Percentiles rank a stretch among this genome's conserved stretches.
Evolutionary conservation across 2,797 vertebrate species (phyloP).

Genomic region (Danionella dracula): DNA sequence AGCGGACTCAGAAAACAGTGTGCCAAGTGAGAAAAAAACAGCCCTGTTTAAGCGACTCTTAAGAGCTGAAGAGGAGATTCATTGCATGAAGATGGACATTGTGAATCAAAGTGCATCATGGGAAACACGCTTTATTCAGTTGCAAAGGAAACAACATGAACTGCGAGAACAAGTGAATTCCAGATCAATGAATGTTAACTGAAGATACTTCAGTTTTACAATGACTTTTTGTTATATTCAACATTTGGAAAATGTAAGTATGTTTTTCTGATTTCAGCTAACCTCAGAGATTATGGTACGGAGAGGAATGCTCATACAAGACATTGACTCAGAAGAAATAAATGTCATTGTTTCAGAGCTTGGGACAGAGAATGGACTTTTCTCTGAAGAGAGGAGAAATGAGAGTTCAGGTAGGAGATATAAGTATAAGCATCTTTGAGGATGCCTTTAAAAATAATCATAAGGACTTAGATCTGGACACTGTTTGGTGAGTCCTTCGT

Average conservation of each 20-base stretch:
- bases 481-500: too few relatives aligned
- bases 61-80: constrained; percentile 70
- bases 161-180: constrained; percentile 54
- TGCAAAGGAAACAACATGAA: constrained; percentile 67
- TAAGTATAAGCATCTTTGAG: too few relatives aligned
- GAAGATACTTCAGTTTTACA: too few relatives aligned
- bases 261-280: constrained; percentile 42
- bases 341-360: constrained; percentile 39
- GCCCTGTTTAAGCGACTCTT: constrained; percentile 61
- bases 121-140: constrained; percentile 64
- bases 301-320: constrained; percentile 37
- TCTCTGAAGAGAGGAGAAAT: constrained; percentile 53
- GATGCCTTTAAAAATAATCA: too few relatives aligned
- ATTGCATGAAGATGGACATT: constrained; percentile 68
- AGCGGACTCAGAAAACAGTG: constrained; percentile 40
- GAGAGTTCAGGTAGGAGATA: constrained; percentile 8
- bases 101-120: constrained; percentile 64
- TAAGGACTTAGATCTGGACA: too few relatives aligned
- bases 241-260: not conserved
- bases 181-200: not conserved
- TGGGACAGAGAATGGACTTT: constrained; percentile 49
- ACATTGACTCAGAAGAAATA: not conserved
- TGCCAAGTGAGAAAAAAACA: constrained; percentile 49
- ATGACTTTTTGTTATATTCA: too few relatives aligned
- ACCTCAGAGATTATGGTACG: constrained; percentile 42